Percentiles rank a stretch among this genome's conserved stretches.
Evolutionary conservation across 2,797 vertebrate species (phyloP).

Genomic region (Sebastolobus alascanus): DNA sequence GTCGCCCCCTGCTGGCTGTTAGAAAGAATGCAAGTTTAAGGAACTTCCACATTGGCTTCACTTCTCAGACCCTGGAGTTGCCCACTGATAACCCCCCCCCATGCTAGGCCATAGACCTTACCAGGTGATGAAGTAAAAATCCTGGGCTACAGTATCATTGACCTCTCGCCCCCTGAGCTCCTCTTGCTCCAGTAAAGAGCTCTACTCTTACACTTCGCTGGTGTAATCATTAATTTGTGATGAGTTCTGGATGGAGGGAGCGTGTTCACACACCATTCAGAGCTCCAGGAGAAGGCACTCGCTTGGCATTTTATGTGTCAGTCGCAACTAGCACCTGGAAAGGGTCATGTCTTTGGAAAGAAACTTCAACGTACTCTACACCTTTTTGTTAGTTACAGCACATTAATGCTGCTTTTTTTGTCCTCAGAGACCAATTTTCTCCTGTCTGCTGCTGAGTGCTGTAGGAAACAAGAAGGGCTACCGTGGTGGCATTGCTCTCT

Average conservation of each 20-base stretch:
- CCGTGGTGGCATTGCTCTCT: constrained; percentile 16
- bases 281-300: constrained; percentile 29
- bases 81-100: no score
- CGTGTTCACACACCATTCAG: constrained; percentile 42
- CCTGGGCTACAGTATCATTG: constrained; percentile 10
- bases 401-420: constrained; percentile 54
- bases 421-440: constrained; percentile 57
- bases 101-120: neutral
- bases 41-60: no score
- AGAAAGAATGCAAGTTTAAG: no score
- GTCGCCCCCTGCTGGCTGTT: no score
- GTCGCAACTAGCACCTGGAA: constrained; percentile 19
- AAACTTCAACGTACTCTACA: constrained; percentile 36
- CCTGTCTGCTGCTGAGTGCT: constrained; percentile 44
- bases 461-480: constrained; percentile 25
- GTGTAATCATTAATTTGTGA: constrained; percentile 65
- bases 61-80: no score
- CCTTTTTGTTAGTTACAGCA: constrained; percentile 30
- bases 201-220: constrained; percentile 36
- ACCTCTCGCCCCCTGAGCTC: constrained; percentile 27
- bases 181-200: constrained; percentile 33
- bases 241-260: constrained; percentile 46
- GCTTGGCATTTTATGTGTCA: constrained; percentile 44
- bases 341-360: constrained; percentile 43
- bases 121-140: constrained; percentile 11